Conservation (phyloP, 2,888 invertebrate species). For the Pachydiplax longipennis region DNA sequence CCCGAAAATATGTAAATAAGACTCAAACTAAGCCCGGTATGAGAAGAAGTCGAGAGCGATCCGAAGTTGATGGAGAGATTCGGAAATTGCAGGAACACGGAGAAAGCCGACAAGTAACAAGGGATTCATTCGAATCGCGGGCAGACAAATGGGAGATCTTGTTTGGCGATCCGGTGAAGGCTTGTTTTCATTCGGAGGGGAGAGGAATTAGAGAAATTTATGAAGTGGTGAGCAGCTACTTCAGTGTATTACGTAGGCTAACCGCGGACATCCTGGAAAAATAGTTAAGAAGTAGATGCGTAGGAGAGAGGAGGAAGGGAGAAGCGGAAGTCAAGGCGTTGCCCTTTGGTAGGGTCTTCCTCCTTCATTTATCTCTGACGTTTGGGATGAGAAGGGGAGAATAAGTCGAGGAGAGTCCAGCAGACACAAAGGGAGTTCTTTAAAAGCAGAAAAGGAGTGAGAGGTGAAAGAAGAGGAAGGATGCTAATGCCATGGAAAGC, state of each 20-base stretch:
- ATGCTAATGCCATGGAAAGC: neutral
- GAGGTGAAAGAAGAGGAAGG: neutral
- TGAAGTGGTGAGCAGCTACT: neutral
- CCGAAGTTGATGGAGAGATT: neutral
- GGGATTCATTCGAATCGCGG: neutral
- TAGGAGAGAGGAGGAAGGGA: neutral
- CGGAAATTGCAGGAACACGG: neutral
- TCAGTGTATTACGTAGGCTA: neutral
- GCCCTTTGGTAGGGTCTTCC: neutral
- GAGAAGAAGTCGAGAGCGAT: no score
- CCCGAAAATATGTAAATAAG: no score
- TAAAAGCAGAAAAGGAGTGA: neutral
- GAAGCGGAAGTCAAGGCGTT: neutral
- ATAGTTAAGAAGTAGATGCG: neutral
- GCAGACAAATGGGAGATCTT: neutral
- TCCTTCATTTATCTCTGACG: neutral
- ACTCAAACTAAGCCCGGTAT: no score
- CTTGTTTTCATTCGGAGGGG: neutral
- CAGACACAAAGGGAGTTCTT: neutral
- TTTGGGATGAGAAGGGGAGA: neutral
- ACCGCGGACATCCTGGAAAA: neutral
- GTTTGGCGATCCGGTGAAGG: neutral
- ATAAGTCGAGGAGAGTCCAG: neutral
- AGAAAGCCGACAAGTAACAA: neutral
- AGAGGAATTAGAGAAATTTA: neutral